Base-by-base conservation (phyloP, 2,888 invertebrate species). In the Diadegma fenestrale region DNA sequence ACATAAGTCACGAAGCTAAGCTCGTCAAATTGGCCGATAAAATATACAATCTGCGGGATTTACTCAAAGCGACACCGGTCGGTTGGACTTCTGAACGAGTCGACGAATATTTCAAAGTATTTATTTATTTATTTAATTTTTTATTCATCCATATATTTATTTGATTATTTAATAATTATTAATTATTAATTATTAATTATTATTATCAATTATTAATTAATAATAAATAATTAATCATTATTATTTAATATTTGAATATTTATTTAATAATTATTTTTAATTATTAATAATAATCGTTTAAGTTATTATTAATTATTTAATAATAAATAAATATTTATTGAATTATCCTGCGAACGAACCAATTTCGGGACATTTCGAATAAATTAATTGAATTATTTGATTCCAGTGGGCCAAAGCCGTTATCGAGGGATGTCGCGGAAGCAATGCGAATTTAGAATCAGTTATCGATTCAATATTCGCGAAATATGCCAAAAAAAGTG, bases 11-110 rank as follows among this genome's bases (percentile, higher is more conserved):
- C 14, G 94, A 95, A 91, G 97, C 97, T 0, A 97, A 97, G 91
- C 94, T 97, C 33, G 96, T 98, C 0, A 97, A 96, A 92, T 93
- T 98, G 87, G 97, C 97, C 0, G 98, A 98, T 94, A 98, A 98
- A 92, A 94, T 98, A 86, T 97, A 98, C 92, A 98, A 98, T 94
- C 94, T 98, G 17, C 93, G 97, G 69, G 97, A 98, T 94, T 92
- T 97, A 64, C 94, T 95, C 41, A 93, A 94, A 26, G 93, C 93
- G 1, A 94, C 94, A 1, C 95, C 96, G 2, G 87, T 91, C 19
- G 96, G 95, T 17, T 97, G 97, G 97, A 94, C 95, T 0, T 92
- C 94, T 76, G 92, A 95, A 79, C 96, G 97, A 58, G 95, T 96
- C 0, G 90, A 94, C 14, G 94, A 95, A 86, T 97, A 97, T 93